Conservation (phyloP, 2,888 invertebrate species). For the Lamellibrachia satsuma region DNA sequence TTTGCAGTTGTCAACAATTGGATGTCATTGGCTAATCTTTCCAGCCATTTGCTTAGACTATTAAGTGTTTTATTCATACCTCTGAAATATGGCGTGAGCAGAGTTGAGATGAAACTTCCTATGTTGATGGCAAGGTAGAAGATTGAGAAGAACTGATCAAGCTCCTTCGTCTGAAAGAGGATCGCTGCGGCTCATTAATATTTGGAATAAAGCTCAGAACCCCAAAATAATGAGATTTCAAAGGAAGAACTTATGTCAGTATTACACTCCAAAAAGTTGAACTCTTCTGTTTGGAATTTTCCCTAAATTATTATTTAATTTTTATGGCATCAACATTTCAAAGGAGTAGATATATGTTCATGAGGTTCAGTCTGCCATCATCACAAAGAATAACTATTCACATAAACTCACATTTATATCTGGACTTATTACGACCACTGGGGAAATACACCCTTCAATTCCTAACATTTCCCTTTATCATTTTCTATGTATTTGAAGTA, state of each 20-base stretch:
- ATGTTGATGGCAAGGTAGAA: slow-evolving; percentile 93
- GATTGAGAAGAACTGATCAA: slow-evolving; percentile 83
- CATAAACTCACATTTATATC: background rate
- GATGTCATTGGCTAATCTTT: no score
- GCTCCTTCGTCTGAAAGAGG: slow-evolving; percentile 20
- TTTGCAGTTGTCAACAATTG: no score
- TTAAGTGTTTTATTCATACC: slow-evolving; percentile 57
- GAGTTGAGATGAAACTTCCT: slow-evolving; percentile 87
- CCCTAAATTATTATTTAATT: background rate
- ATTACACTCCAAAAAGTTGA: background rate
- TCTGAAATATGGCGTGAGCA: slow-evolving; percentile 86
- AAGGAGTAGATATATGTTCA: background rate
- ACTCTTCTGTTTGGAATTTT: background rate
- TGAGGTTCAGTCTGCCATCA: background rate
- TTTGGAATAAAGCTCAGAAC: background rate
- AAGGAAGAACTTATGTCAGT: background rate
- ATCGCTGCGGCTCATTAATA: background rate
- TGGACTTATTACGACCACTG: background rate
- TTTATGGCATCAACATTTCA: no score
- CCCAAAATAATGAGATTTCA: background rate
- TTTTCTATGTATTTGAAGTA: background rate
- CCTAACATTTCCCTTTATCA: background rate
- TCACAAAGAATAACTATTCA: background rate
- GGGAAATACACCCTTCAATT: background rate
- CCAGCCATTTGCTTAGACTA: no score